Base-by-base conservation (phyloP, 2,113 vertebrate species). In the Ardeotis arabs region DNA sequence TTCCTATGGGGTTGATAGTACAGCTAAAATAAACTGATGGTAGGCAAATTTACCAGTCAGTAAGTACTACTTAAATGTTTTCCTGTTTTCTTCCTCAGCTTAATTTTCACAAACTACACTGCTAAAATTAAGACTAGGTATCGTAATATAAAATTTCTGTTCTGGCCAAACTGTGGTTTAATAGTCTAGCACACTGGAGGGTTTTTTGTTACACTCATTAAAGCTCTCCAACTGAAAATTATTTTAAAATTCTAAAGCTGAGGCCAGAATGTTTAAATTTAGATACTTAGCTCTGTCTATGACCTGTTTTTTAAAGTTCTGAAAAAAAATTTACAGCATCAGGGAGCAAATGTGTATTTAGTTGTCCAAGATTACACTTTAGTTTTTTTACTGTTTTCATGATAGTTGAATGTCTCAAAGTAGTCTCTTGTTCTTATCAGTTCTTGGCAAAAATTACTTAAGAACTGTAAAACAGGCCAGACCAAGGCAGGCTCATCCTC, bases 401-500 rank as follows among this genome's bases (percentile, higher is more conserved):
- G 41, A 6, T 81, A 78, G 24, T 47, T 75, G 19, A 47, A 15
- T 59, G 50, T 89, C 80, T 69, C 10, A 5, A 73, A 79, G 33
- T 87, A 84, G 69, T 93, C n/a, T 41, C 95, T 86, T 66, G 5
- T 69, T 93, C 49, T 87, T 95, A 96, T 76, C 86, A 79, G 53
- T 58, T 84, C 58, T 79, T 78, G 47, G 62, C 89, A 84, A 83
- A 90, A 93, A 82, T 82, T 5, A 73, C 59, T 96, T 14, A 41
- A 79, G 62, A 89, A 66, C 31, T 87, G 37, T 89, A 70, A 94
- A 89, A 74, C 27, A 80, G 67, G 18, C 85, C 79, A 95, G 93
- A 67, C 55, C 68, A 20, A 85, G 60, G 37, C 74, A 92, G 63
- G 63, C 56, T 88, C 76, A 84, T 94, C 93, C 86, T 94, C 77